Evolutionary conservation across 2,888 invertebrate species (phyloP), one percentile per base, ranked within the genome.

Genomic region (Agonum fuliginosum): DNA sequence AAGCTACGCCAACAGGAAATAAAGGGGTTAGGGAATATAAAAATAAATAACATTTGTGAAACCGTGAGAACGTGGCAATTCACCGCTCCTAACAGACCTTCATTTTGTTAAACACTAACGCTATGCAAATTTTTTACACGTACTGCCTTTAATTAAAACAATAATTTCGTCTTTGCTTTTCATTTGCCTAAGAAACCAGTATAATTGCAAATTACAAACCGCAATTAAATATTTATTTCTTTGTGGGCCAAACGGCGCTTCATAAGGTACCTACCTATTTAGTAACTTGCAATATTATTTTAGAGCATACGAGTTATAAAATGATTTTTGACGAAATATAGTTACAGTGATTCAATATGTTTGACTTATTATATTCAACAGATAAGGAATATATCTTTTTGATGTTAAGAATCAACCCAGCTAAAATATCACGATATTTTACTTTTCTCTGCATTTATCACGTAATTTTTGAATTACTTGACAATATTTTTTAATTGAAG

Each of bases 1-100:
- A 69, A 69, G 41, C 69, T 24, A 69, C 37, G 69, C 43, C 43
- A 69, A 69, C 69, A 69, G 69, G 69, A 69, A 43, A 69, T 69
- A 69, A 69, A 69, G 20, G 69, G 69, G 43, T 46, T 69, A 46
- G 69, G 69, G 46, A 69, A 69, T 69, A 69, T 69, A 69, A 69
- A 69, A 69, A 69, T 69, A 67, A 67, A 67, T 67, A 67, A 67
- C 67, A 41, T 67, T 30, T 37, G 37, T 41, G 69, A 41, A 69
- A 43, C 69, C 41, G 17, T 43, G 67, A 41, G 58, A 62, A 62
- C 58, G 27, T 27, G 30, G 30, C 27, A 17, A 30, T 17, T 30
- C 30, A 46, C 17, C 46, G 17, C 17, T 46, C 46, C 4, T 46
- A 46, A 46, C 17, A 6, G 46, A 46, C 12, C 6, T 46, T 46